These are phyloP conservation scores for Fopius arisanus DNA, from an alignment of 1,140 invertebrate species.

Conservation along the genomic window DNA sequence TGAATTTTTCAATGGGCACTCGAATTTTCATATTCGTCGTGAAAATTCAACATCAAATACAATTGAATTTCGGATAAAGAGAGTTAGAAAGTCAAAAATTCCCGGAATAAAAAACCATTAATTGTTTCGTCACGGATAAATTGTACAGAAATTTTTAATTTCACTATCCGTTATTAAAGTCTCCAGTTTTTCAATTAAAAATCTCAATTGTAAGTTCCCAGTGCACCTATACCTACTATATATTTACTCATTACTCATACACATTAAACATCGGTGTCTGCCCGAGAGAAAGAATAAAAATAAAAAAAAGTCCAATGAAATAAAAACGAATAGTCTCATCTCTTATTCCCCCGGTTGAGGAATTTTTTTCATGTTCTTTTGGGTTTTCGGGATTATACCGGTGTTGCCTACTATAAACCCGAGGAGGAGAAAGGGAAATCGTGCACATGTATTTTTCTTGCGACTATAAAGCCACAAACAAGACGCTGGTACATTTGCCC, in stretches of 20 bases:
- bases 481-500: not conserved
- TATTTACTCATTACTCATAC: not conserved
- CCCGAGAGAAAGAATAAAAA: not conserved
- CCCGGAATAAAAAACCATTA: no score
- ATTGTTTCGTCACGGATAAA: no score
- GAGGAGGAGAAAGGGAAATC: not conserved
- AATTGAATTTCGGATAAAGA: no score
- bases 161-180: no score
- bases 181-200: no score
- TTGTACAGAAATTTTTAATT: no score
- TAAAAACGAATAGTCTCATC: not conserved
- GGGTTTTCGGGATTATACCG: not conserved
- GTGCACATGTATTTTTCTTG: conserved; percentile 8
- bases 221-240: not conserved
- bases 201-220: no score
- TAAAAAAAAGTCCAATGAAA: not conserved
- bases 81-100: no score
- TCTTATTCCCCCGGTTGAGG: not conserved
- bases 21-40: no score
- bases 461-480: conserved; percentile 11
- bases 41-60: no score
- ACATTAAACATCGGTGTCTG: not conserved
- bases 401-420: not conserved
- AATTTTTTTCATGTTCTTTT: not conserved
- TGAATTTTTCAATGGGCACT: no score